Percentiles rank a stretch among this genome's conserved stretches.
Evolutionary conservation across 2,888 invertebrate genomes (phyloP).

Genomic region (Andrena bucephala): DNA sequence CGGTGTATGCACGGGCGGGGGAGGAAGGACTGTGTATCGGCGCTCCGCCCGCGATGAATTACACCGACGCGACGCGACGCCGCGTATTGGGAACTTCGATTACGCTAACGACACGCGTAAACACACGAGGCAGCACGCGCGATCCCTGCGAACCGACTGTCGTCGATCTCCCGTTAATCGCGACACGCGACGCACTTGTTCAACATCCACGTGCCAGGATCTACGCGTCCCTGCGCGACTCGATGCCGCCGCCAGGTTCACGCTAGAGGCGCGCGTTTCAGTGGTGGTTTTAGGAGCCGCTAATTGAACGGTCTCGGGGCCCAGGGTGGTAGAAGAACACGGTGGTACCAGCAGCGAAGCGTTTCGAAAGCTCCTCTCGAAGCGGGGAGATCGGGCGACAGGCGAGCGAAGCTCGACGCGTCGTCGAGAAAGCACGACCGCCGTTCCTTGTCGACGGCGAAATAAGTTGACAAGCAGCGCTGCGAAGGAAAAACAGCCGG

Average conservation of each 20-base stretch:
- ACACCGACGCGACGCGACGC: conserved; percentile 14
- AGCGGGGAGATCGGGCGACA: neutral
- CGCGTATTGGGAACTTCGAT: conserved; percentile 24
- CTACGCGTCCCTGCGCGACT: neutral
- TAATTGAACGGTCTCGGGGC: no score
- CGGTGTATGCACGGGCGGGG: conserved; percentile 3
- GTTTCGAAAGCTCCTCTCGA: no score
- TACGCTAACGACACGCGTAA: conserved; percentile 50
- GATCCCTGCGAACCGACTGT: conserved; percentile 24
- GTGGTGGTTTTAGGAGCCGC: no score
- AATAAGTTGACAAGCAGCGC: conserved; percentile 41
- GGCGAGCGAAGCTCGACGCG: conserved; percentile 1
- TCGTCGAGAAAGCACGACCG: conserved; percentile 28
- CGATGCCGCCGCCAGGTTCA: neutral
- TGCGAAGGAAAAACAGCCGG: conserved; percentile 29
- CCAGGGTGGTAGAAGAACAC: no score
- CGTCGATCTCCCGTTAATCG: conserved; percentile 16
- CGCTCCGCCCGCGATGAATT: conserved; percentile 20
- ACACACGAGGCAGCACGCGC: conserved; percentile 32
- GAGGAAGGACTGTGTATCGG: conserved; percentile 14
- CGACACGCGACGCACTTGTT: conserved; percentile 24
- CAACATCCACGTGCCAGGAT: conserved; percentile 20
- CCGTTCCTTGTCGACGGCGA: conserved; percentile 28
- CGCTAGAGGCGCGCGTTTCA: neutral
- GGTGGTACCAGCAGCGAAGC: neutral